Evolutionary conservation across 2,113 vertebrate genomes (phyloP).

Genomic region (Dascyllus trimaculatus): DNA sequence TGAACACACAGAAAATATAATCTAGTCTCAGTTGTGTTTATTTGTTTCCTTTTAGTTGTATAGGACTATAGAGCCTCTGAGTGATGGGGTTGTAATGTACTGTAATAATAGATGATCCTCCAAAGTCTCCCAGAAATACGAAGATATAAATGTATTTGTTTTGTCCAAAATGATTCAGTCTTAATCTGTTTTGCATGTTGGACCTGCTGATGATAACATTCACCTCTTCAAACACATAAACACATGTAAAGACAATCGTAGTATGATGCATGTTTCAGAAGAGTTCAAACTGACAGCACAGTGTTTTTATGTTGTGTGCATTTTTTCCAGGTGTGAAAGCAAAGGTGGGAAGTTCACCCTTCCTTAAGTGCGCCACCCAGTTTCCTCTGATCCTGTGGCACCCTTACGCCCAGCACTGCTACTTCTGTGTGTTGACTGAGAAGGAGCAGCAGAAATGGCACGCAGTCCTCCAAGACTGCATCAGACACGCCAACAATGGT

Average conservation of each 20-base stretch:
- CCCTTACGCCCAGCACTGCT: conserved; percentile 90
- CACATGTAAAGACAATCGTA: background rate
- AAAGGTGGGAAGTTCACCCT: conserved; percentile 86
- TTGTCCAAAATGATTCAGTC: no score
- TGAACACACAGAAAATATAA: no score
- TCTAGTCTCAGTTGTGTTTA: no score
- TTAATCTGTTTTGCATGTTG: no score
- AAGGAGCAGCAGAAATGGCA: conserved; percentile 94
- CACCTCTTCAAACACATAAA: background rate
- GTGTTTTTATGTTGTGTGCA: background rate
- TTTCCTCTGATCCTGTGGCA: conserved; percentile 95
- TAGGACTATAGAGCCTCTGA: no score
- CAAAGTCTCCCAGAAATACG: no score
- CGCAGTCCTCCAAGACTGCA: conserved; percentile 93
- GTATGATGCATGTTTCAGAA: background rate
- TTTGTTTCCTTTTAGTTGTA: no score
- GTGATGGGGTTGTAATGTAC: no score
- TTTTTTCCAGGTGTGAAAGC: conserved; percentile 84
- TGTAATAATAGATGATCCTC: no score
- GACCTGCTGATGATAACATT: no score
- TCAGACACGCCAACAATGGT: conserved; percentile 94
- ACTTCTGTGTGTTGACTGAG: conserved; percentile 90
- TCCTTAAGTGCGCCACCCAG: conserved; percentile 91
- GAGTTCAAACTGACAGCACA: background rate
- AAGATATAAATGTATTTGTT: no score